Evolutionary conservation across 2,113 vertebrate species (phyloP).

Genomic region (Peromyscus maniculatus): DNA sequence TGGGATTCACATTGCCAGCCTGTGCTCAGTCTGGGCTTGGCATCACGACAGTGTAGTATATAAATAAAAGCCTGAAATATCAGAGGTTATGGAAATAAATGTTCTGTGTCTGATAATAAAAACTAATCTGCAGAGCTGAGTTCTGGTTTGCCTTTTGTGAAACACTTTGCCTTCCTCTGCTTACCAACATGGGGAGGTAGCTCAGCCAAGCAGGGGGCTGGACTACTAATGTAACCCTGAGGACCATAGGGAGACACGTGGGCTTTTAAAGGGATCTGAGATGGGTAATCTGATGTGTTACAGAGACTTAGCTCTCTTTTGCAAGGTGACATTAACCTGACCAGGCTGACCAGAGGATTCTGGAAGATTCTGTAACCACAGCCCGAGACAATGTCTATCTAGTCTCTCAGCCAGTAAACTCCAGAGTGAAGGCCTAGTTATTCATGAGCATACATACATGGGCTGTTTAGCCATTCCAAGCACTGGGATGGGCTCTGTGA

Average conservation of each 20-base stretch:
- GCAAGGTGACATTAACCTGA: neutral
- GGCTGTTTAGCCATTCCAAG: neutral
- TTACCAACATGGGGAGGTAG: neutral
- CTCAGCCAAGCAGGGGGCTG: neutral
- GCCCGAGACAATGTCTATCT: neutral
- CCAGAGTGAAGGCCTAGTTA: neutral
- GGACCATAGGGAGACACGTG: neutral
- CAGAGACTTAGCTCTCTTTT: neutral
- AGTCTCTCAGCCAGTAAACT: neutral
- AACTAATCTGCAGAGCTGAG: neutral
- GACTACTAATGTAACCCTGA: neutral
- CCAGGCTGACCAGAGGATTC: neutral
- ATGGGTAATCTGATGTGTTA: neutral
- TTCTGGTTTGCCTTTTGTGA: neutral
- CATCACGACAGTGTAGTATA: neutral
- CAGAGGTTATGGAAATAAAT: neutral
- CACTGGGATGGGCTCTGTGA: neutral
- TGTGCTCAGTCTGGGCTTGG: neutral
- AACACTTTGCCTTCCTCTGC: neutral
- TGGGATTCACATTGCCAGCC: neutral
- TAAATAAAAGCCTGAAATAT: neutral
- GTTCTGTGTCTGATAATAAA: neutral
- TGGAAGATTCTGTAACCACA: neutral
- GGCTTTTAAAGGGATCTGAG: neutral
- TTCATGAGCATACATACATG: neutral